phyloP scores from a whole-genome alignment of 2,797 vertebrate species.

The Pipistrellus pygmaeus region DNA sequence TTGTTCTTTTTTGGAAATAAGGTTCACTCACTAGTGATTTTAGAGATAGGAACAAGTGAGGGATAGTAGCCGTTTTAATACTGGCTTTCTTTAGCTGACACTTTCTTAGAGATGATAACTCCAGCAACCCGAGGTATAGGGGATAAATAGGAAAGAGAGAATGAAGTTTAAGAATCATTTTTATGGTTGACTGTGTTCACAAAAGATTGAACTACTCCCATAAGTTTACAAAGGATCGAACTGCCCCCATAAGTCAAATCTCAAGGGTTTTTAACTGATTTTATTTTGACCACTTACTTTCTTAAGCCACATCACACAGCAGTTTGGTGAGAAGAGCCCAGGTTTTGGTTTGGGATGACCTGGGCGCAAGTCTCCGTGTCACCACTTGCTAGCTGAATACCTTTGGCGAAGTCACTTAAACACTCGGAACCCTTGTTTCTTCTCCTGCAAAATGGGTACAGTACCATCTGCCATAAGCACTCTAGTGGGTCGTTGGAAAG shows the following conservation, averaged over 20 bases:
- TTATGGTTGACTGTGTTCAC: background rate
- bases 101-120: background rate
- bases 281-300: conserved; percentile 4
- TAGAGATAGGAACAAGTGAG: background rate
- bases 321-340: conserved; percentile 33
- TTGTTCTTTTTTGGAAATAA: conserved; percentile 48
- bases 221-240: background rate
- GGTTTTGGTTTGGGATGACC: background rate
- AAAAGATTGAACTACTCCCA: background rate
- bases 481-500: background rate
- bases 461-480: background rate
- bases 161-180: background rate
- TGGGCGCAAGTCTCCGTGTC: background rate
- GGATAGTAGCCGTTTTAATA: background rate
- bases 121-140: background rate
- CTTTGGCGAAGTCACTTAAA: background rate
- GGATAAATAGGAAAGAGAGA: background rate
- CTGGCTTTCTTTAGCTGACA: background rate
- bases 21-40: background rate
- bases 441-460: background rate
- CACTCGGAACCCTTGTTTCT: background rate
- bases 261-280: background rate
- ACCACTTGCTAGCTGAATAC: background rate
- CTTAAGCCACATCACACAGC: background rate
- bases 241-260: background rate